A percentile compares a stretch with the other conserved stretches of the same genome.
Evolutionary conservation across 2,888 invertebrate genomes (phyloP).

Genomic region (Scaptomyza reducta): DNA sequence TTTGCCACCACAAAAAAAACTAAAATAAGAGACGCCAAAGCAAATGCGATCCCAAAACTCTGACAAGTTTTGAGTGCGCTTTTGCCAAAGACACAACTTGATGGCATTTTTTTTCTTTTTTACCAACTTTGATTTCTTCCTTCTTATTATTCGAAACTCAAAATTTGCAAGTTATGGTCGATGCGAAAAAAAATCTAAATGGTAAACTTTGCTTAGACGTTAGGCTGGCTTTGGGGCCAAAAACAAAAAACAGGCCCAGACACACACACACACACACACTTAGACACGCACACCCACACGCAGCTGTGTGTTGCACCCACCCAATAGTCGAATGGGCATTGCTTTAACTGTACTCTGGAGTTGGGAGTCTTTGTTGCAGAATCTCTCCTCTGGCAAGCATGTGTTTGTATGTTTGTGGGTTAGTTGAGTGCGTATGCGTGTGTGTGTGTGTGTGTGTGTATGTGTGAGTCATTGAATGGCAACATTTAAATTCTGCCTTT

Average conservation of each 20-base stretch:
- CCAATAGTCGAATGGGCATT: slow-evolving; percentile 55
- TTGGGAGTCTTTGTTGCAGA: slow-evolving; percentile 33
- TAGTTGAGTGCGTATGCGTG: slow-evolving; percentile 42
- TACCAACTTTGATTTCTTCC: slow-evolving; percentile 29
- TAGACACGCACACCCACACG: slow-evolving; percentile 52
- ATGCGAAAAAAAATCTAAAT: slow-evolving; percentile 25
- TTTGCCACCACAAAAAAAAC: slow-evolving; percentile 48
- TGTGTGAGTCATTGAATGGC: slow-evolving; percentile 46
- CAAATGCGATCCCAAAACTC: slow-evolving; percentile 29
- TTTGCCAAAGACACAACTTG: slow-evolving; percentile 30
- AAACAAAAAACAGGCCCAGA: slow-evolving; percentile 50
- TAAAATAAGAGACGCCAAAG: slow-evolving; percentile 26
- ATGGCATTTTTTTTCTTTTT: slow-evolving; percentile 17
- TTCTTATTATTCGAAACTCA: slow-evolving; percentile 37
- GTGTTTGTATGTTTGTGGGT: slow-evolving; percentile 53
- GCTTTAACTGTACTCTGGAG: slow-evolving; percentile 57
- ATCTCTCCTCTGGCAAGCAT: slow-evolving; percentile 36
- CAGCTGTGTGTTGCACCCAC: slow-evolving; percentile 63
- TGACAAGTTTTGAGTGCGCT: slow-evolving; percentile 53
- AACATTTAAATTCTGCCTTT: slow-evolving; percentile 24
- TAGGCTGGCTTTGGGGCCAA: slow-evolving; percentile 32
- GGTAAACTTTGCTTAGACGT: slow-evolving; percentile 34
- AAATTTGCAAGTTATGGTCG: slow-evolving; percentile 21
- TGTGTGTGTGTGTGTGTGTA: slow-evolving; percentile 33
- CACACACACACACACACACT: slow-evolving; percentile 19